These are phyloP conservation scores for Neodiprion pinetum DNA, from an alignment of 1,140 invertebrate species.

Conservation along the genomic window DNA sequence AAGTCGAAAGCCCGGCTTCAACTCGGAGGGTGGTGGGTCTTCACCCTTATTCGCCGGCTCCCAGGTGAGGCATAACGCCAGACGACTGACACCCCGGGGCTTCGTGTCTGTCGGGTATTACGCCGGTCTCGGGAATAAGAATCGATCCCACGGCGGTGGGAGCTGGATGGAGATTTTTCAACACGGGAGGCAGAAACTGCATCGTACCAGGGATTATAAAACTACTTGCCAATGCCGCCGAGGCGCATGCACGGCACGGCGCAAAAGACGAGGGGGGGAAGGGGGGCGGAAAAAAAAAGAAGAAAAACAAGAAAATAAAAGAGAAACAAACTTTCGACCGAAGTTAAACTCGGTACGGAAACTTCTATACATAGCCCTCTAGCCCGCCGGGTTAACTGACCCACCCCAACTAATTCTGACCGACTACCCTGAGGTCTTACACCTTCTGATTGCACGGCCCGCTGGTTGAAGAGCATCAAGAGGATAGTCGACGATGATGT, in stretches of 20 bases:
- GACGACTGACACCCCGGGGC: conserved; percentile 8
- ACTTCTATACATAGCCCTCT: neutral
- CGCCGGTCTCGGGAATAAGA: conserved; percentile 39
- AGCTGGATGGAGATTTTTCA: neutral
- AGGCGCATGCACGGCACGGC: neutral
- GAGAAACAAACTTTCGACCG: neutral
- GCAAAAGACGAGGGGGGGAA: conserved; percentile 20
- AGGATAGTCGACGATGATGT: too few relatives aligned
- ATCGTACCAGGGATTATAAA: neutral
- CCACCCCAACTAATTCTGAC: neutral
- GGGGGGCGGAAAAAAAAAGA: conserved; percentile 22
- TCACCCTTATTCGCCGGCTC: conserved; percentile 31
- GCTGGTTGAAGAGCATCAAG: neutral
- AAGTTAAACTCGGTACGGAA: neutral
- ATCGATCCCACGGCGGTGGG: conserved; percentile 37
- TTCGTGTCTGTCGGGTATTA: conserved; percentile 51
- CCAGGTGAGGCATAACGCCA: neutral
- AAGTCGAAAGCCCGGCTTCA: conserved; percentile 18
- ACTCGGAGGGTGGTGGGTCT: conserved; percentile 30
- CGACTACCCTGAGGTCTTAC: neutral
- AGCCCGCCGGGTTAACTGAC: neutral
- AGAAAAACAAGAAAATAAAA: conserved; percentile 4
- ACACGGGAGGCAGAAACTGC: neutral
- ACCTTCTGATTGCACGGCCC: neutral
- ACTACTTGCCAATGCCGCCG: too few relatives aligned